Base-by-base conservation (phyloP, 2,113 vertebrate species). In the Deroptyus accipitrinus region DNA sequence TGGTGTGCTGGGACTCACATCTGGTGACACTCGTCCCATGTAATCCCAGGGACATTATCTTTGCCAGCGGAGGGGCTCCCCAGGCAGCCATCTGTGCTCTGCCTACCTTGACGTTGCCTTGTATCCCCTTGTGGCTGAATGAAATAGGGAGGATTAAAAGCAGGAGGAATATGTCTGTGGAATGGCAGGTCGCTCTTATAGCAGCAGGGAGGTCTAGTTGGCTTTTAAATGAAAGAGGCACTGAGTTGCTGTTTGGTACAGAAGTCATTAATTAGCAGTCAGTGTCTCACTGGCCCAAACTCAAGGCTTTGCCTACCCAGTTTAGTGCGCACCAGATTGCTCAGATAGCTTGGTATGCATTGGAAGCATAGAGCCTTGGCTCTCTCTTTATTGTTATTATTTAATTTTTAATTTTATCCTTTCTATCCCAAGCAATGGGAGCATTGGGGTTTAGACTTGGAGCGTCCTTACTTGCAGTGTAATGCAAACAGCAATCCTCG, bases 11-110 rank as follows among this genome's bases (percentile, higher is more conserved):
- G 80, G 30, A 19, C 33, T 83, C 14, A 0, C 44, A 27, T 37
- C 64, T 76, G 73, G 35, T 88, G 89, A 6, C 68, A 24, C 52
- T 55, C 0, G 0, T 11, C 28, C 16, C 0, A 2, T 67, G 83
- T 57, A 76, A 68, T 37, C 24, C 35, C 0, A 6, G 55, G 35
- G 55, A 44, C 2, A 10, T 75, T 42, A 37, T 48, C 33, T 80
- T 70, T 70, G 30, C 41, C 18, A 0, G 0, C 3, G 48, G 70
- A 78, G 49, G 35, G 62, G 44, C 37, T 78, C 55, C 37, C 51
- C 77, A n/a, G 77, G 55, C 79, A 62, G 54, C 54, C 41, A 12
- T 46, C 86, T 67, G 44, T 41, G 79, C 63, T 61, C 55, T 55
- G 64, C 54, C 63, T 61, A 2, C 51, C 81, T 49, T 39, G 64